Base-by-base conservation (phyloP, 1,140 invertebrate genomes). In the Maniola jurtina region DNA sequence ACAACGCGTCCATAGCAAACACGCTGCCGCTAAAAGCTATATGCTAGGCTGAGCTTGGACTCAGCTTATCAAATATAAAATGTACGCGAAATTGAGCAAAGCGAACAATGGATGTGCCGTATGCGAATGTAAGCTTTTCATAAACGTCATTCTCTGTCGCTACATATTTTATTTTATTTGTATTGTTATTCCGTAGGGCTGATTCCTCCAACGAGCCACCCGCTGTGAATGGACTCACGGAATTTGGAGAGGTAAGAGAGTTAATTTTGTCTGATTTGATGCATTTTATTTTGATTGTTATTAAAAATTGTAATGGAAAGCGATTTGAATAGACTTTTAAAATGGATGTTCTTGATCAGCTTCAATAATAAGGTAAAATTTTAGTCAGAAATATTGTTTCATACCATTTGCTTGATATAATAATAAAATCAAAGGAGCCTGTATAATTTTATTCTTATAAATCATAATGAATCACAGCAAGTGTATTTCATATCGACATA, bases 131-230 rank as follows among this genome's bases (percentile, higher is more conserved):
- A 56, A 63, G 34, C 59, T 38, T 56, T 63, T 52, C 59, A 35
- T 58, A 54, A 52, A 57, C 56, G 64, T n/a, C 48, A 58, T 60
- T 64, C 42, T 76, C 73, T 74, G 61, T 70, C 68, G 70, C 55
- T 47, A 72, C 72, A 84, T 83, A 25, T 25, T 25, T 25, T 25
- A 2, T 25, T 25, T 25, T 4, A 79, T 81, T 77, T 85, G 73
- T 83, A 72, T 78, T 83, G 74, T 82, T 81, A 70, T 69, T 89
- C 76, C 77, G 70, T 82, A 95, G 94, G 94, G 94, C 94, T 88
- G 95, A 95, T 91, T 95, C 94, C 79, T 94, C 94, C 47, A 94
- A 94, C 77, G 94, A 94, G 90, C 92, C 94, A 78, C 93, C 94
- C 70, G 93, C 92, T 75, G 92, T 93, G 71, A 93, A 93, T 61